Evolutionary conservation across 2,888 invertebrate genomes (phyloP).

Genomic region (Ectemnius lituratus): DNA sequence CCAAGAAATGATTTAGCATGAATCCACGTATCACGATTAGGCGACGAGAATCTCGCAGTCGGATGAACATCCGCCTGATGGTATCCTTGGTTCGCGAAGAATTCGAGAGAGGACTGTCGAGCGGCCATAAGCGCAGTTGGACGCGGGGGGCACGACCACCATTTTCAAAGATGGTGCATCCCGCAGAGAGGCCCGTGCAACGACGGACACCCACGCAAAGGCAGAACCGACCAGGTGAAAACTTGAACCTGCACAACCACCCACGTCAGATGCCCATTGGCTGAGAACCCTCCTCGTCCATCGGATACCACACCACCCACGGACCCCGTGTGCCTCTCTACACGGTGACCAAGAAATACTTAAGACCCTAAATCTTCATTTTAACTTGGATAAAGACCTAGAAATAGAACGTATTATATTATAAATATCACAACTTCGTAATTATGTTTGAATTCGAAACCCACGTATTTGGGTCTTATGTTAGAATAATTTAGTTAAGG

Average conservation of each 20-base stretch:
- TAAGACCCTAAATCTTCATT: not conserved
- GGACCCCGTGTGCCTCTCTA: constrained; percentile 47
- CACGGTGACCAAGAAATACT: constrained; percentile 32
- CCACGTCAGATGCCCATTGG: constrained; percentile 73
- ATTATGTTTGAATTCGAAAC: no score
- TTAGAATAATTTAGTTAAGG: no score
- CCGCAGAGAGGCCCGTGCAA: constrained; percentile 62
- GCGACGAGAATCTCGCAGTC: not conserved
- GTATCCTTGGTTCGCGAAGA: constrained; percentile 19
- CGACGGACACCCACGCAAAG: constrained; percentile 70
- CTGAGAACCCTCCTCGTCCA: constrained; percentile 55
- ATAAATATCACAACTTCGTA: not conserved
- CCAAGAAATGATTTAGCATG: constrained; percentile 46
- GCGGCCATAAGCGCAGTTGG: constrained; percentile 37
- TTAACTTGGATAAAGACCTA: not conserved
- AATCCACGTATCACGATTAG: constrained; percentile 5
- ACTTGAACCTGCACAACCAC: constrained; percentile 66
- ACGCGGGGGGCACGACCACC: constrained; percentile 60
- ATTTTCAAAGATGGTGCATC: constrained; percentile 73
- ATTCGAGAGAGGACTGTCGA: constrained; percentile 41
- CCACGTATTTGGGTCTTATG: no score
- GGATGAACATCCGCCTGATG: not conserved
- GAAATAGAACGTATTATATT: no score
- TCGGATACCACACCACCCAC: constrained; percentile 62
- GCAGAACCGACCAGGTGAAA: constrained; percentile 56